These are phyloP conservation scores for Pleuronectes platessa DNA, from an alignment of 2,113 vertebrate species.

Conservation along the genomic window DNA sequence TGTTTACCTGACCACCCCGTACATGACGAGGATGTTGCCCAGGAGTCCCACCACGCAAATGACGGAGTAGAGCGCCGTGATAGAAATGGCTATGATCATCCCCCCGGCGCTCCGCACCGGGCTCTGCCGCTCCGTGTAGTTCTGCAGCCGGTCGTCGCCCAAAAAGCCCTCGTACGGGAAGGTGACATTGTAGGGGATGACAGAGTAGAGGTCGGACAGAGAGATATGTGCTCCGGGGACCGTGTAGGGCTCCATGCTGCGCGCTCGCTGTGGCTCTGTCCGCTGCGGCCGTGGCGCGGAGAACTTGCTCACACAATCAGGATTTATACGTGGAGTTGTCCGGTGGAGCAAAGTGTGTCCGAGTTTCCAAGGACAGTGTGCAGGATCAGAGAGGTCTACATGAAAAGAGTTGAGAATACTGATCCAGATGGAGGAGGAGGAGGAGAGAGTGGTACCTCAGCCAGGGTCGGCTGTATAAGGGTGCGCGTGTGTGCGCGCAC, in stretches of 20 bases:
- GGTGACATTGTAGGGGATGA: constrained; percentile 81
- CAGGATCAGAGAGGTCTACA: not conserved
- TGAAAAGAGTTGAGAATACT: not conserved
- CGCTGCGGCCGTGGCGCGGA: no score
- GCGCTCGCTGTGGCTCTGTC: not conserved
- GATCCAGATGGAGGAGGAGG: constrained; percentile 23
- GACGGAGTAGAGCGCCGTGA: constrained; percentile 92
- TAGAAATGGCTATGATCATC: constrained; percentile 89
- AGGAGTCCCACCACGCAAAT: constrained; percentile 94
- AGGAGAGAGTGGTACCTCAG: not conserved
- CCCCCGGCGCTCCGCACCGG: constrained; percentile 79
- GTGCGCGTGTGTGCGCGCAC: no score
- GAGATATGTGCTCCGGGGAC: constrained; percentile 66
- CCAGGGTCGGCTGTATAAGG: constrained; percentile 5
- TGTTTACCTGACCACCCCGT: constrained; percentile 93
- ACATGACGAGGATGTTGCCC: constrained; percentile 94
- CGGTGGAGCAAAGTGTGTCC: not conserved
- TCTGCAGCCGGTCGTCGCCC: constrained; percentile 69
- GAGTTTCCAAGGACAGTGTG: not conserved
- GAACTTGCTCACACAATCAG: no score
- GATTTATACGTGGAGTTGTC: not conserved
- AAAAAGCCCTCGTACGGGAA: constrained; percentile 65
- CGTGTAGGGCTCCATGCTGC: constrained; percentile 82
- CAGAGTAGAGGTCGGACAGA: constrained; percentile 79
- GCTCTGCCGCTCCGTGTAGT: constrained; percentile 74